Base-by-base conservation (phyloP, 2,797 vertebrate species). In the Tokudaia muenninki region DNA sequence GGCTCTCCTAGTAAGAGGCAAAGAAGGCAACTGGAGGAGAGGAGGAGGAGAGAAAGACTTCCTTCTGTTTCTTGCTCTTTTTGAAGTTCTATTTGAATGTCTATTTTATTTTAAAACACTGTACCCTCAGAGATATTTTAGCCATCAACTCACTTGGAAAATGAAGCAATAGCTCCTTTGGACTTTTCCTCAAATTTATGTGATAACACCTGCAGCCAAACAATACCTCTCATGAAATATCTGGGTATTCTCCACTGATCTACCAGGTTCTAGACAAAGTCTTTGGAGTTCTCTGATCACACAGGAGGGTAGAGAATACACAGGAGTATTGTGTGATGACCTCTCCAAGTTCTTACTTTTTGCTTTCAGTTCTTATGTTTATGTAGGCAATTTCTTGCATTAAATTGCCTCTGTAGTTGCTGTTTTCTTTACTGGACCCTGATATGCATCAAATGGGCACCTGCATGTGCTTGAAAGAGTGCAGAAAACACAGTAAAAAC, bases 1-100 rank as follows among this genome's bases (percentile, higher is more conserved):
- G 12, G 2, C 22, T n/a, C n/a, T 78, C 22, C 41, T 24, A 70
- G 19, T 9, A 55, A 70, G 12, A 86, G 50, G 14, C 21, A 81
- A 37, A 75, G 22, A 59, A 22, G 19, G 26, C 83, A 22, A 63
- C 9, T 47, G 44, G 44, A 77, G 80, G 34, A 44, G 8, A 80
- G 7, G 5, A 92, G 21, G 21, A 72, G 29, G 11, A 16, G 52
- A 34, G 65, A 79, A 57, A 4, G 17, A 59, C 11, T 44, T 72
- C 22, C 8, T 95, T n/a, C 11, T 91, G 3, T 61, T 90, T 96
- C 44, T 74, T 81, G 26, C 61, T 93, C 3, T 21, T 95, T 95
- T 90, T 67, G 34, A 80, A 77, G 47, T 34, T 80, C 52, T 57
- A 77, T 91, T 91, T 41, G 41, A 44, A n/a, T 22, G 41, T 77